These are phyloP conservation scores for Cladopsammia gracilis DNA, from an alignment of 64 coral and sea anemone species.

Conservation along the genomic window DNA sequence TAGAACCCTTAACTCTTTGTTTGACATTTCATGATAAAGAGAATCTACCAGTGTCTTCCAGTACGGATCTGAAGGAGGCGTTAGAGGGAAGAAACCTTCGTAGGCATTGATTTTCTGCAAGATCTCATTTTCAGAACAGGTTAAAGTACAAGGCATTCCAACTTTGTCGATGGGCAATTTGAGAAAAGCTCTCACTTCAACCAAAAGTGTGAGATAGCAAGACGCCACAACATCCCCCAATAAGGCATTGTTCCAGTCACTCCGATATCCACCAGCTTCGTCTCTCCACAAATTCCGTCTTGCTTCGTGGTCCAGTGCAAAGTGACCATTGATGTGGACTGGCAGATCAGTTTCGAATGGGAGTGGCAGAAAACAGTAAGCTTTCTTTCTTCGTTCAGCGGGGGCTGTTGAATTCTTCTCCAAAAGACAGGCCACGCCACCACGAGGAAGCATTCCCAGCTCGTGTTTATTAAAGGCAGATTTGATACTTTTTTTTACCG, in stretches of 20 bases:
- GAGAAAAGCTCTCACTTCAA: conserved; percentile 15
- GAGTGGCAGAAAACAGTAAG: conserved; percentile 77
- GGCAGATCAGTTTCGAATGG: conserved; percentile 66
- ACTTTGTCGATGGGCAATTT: neutral
- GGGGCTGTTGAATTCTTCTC: neutral
- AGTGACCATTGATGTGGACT: conserved; percentile 75
- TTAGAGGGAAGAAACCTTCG: neutral
- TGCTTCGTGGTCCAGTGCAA: conserved; percentile 59
- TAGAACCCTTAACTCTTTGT: conserved; percentile 33
- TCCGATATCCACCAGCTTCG: conserved; percentile 39
- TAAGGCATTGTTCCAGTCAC: conserved; percentile 73
- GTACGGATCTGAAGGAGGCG: neutral
- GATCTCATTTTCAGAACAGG: neutral
- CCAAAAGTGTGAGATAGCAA: conserved; percentile 74
- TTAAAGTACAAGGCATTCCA: neutral
- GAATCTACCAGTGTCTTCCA: conserved; percentile 42
- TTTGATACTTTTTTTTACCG: conserved; percentile 13
- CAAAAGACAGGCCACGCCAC: conserved; percentile 36
- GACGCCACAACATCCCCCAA: conserved; percentile 69
- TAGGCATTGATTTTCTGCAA: neutral
- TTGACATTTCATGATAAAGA: conserved; percentile 60
- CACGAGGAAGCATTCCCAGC: conserved; percentile 61
- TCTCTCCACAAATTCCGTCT: conserved; percentile 55
- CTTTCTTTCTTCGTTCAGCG: conserved; percentile 12
- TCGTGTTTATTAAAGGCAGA: conserved; percentile 23